A percentile compares a stretch with the other conserved stretches of the same genome.
Conservation (phyloP, 2,888 invertebrate genomes). For the Ethmia dodecea region DNA sequence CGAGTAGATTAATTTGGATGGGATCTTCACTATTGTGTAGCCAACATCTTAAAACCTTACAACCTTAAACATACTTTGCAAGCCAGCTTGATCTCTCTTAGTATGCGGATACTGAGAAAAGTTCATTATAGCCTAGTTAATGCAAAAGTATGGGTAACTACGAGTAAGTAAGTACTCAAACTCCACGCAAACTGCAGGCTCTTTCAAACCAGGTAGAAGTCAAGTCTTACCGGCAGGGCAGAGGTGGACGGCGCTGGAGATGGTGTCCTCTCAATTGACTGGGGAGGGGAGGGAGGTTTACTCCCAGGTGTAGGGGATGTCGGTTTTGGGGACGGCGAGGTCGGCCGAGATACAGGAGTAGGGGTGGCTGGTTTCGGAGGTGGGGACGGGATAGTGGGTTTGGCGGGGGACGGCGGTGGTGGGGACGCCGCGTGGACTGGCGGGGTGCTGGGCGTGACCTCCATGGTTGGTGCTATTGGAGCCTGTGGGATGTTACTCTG, state of each 20-base stretch:
- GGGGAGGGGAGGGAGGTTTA: conserved; percentile 28
- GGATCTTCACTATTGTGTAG: too few relatives aligned
- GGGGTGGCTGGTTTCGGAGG: conserved; percentile 20
- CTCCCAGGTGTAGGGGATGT: conserved; percentile 16
- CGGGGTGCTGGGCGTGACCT: conserved; percentile 58
- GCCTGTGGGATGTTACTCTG: conserved; percentile 29
- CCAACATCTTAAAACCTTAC: too few relatives aligned
- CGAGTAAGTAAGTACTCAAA: too few relatives aligned
- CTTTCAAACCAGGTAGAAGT: too few relatives aligned
- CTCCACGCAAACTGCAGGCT: too few relatives aligned
- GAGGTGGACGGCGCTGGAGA: conserved; percentile 23
- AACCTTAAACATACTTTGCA: too few relatives aligned
- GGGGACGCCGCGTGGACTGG: conserved; percentile 24
- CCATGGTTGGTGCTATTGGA: conserved; percentile 48
- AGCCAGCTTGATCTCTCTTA: too few relatives aligned
- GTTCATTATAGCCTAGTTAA: too few relatives aligned
- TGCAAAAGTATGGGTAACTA: too few relatives aligned
- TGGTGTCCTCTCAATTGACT: too few relatives aligned
- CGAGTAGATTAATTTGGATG: too few relatives aligned
- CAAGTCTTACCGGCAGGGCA: not conserved
- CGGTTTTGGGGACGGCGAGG: conserved; percentile 2
- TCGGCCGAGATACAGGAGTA: conserved; percentile 1
- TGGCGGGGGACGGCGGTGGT: conserved; percentile 16
- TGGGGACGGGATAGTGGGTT: conserved; percentile 8
- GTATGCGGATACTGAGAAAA: too few relatives aligned